These are phyloP conservation scores for Orthosia incerta DNA, from an alignment of 2,888 invertebrate species.

Conservation along the genomic window DNA sequence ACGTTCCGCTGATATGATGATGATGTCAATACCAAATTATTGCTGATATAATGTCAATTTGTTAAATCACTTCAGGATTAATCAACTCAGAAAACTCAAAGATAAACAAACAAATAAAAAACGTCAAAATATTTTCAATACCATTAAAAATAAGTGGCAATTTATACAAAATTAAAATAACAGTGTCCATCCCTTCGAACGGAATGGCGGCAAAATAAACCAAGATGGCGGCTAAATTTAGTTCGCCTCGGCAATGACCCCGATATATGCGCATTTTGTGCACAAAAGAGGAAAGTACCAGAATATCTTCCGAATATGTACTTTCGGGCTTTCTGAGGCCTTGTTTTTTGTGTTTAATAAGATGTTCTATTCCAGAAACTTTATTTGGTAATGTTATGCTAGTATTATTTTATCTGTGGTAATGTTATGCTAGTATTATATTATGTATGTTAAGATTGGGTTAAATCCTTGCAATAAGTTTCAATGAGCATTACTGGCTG, in stretches of 20 bases:
- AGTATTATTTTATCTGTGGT: no score
- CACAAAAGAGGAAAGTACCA: constrained; percentile 18
- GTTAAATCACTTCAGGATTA: neutral
- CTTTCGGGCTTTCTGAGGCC: neutral
- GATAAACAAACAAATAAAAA: neutral
- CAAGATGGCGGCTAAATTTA: constrained; percentile 77
- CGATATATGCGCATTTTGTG: constrained; percentile 4
- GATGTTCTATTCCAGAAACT: no score
- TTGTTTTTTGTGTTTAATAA: neutral
- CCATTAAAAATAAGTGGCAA: constrained; percentile 12
- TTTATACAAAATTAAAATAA: constrained; percentile 23
- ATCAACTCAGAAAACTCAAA: neutral
- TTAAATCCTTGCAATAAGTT: no score
- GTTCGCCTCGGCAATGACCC: constrained; percentile 60
- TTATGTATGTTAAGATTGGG: no score
- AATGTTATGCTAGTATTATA: no score
- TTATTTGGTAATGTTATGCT: no score
- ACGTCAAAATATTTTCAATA: constrained; percentile 23
- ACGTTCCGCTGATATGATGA: no score
- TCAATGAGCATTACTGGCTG: no score
- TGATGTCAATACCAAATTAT: no score
- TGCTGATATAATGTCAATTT: neutral
- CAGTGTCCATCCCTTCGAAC: neutral
- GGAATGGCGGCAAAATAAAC: constrained; percentile 57
- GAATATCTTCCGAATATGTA: constrained; percentile 33